These are phyloP conservation scores for Callospermophilus lateralis DNA, from an alignment of 2,113 vertebrate genomes.

Conservation along the genomic window DNA sequence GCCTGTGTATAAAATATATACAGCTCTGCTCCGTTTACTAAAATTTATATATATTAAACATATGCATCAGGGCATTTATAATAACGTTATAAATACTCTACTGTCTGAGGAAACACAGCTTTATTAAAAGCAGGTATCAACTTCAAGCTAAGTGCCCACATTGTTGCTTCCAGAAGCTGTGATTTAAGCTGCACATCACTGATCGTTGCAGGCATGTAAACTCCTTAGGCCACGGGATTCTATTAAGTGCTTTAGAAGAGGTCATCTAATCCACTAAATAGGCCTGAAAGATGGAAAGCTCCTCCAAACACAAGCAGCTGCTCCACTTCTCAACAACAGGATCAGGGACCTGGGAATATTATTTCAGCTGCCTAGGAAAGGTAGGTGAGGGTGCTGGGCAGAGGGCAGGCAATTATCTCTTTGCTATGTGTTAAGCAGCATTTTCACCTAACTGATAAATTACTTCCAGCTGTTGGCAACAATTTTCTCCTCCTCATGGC, in stretches of 20 bases:
- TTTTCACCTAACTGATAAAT: slow-evolving; percentile 73
- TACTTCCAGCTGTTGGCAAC: slow-evolving; percentile 79
- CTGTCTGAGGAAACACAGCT: neutral
- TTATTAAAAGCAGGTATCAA: slow-evolving; percentile 6
- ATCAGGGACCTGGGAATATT: slow-evolving; percentile 65
- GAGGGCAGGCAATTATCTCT: slow-evolving; percentile 78
- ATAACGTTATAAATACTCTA: slow-evolving; percentile 44
- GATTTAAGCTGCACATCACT: slow-evolving; percentile 45
- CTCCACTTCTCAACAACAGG: slow-evolving; percentile 49
- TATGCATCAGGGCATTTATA: neutral
- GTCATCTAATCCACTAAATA: slow-evolving; percentile 76
- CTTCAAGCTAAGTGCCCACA: neutral
- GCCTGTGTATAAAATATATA: slow-evolving; percentile 25
- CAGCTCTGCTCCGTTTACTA: slow-evolving; percentile 34
- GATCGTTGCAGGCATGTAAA: slow-evolving; percentile 41
- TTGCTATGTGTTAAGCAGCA: slow-evolving; percentile 51
- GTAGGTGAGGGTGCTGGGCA: slow-evolving; percentile 53
- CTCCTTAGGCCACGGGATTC: slow-evolving; percentile 61
- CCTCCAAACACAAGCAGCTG: slow-evolving; percentile 67
- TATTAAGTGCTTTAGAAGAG: slow-evolving; percentile 77
- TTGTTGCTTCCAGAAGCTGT: slow-evolving; percentile 43
- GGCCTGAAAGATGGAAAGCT: slow-evolving; percentile 56
- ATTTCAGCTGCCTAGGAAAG: slow-evolving; percentile 71
- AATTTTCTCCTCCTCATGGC: slow-evolving; percentile 77
- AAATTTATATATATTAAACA: slow-evolving; percentile 12